Base-by-base conservation (phyloP, 2,113 vertebrate genomes). In the Eublepharis macularius region DNA sequence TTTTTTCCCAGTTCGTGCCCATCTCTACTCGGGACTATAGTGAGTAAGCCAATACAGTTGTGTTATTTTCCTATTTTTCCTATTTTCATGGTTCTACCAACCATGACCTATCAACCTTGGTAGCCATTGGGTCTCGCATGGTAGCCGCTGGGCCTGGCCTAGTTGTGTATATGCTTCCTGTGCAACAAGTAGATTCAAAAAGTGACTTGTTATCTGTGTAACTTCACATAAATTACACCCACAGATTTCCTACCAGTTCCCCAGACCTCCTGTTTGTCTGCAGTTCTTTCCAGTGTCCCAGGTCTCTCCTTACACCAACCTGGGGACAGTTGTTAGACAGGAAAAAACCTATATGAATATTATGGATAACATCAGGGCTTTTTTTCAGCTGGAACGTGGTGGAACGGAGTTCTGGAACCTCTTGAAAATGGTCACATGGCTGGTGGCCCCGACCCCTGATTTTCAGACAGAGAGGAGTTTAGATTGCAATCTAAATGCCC, bases 361-460 rank as follows among this genome's bases (percentile, higher is more conserved):
- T 6, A 6, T 49, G 7, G 1, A 1, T 0, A 0, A 77, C 0
- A 43, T 86, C n/a, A n/a, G n/a, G n/a, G n/a, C n/a, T n/a, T n/a
- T n/a, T n/a, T n/a, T n/a, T n/a, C n/a, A n/a, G n/a, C n/a, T n/a
- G n/a, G n/a, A n/a, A n/a, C n/a, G n/a, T n/a, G n/a, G n/a, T n/a
- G n/a, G n/a, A n/a, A n/a, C n/a, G n/a, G n/a, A n/a, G n/a, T n/a
- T n/a, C n/a, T n/a, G n/a, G n/a, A n/a, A n/a, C n/a, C n/a, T n/a
- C n/a, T n/a, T n/a, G n/a, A n/a, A n/a, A n/a, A n/a, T n/a, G n/a
- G n/a, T n/a, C n/a, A n/a, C n/a, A n/a, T n/a, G n/a, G n/a, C n/a
- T n/a, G n/a, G n/a, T n/a, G n/a, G n/a, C n/a, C n/a, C n/a, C n/a
- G n/a, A n/a, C n/a, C n/a, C n/a, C n/a, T n/a, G n/a, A n/a, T n/a